phyloP scores from a whole-genome alignment of 1,140 invertebrate species.

The Drosophila ficusphila region DNA sequence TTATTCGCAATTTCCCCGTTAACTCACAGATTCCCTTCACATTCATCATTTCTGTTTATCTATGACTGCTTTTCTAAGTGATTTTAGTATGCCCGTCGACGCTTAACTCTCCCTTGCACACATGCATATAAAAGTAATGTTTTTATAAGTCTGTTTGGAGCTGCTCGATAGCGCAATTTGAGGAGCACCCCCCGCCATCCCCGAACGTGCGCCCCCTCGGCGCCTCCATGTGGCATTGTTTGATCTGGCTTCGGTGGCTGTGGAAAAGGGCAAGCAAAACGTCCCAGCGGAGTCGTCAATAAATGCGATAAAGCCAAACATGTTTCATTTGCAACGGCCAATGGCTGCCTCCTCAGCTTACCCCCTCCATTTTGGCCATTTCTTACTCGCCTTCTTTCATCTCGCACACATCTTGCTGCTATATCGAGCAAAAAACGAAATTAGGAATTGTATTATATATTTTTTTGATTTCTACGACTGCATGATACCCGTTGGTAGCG shows the following conservation, averaged over 20 bases:
- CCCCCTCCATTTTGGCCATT: background rate
- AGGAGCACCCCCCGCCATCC: constrained; percentile 11
- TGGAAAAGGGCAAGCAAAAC: constrained; percentile 56
- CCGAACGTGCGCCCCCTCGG: background rate
- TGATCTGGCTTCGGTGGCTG: constrained; percentile 62
- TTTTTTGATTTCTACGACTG: constrained; percentile 25
- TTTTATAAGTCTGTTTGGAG: constrained; percentile 80
- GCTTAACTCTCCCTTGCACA: constrained; percentile 28
- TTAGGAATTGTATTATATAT: constrained; percentile 35
- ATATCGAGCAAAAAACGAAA: constrained; percentile 17
- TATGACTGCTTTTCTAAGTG: constrained; percentile 68
- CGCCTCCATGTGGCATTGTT: constrained; percentile 62
- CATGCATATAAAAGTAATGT: constrained; percentile 73
- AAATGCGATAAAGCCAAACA: constrained; percentile 82
- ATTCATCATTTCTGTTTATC: constrained; percentile 40
- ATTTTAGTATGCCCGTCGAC: constrained; percentile 50
- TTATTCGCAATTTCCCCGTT: background rate
- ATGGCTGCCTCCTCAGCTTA: constrained; percentile 38
- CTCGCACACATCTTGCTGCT: constrained; percentile 53
- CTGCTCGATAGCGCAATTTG: constrained; percentile 71
- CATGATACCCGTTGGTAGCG: constrained; percentile 24
- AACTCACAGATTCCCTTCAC: constrained; percentile 22
- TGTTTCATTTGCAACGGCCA: constrained; percentile 77
- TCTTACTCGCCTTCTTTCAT: constrained; percentile 23
- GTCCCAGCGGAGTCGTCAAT: constrained; percentile 79